Percentiles rank a stretch among this genome's conserved stretches.
phyloP scores from a whole-genome alignment of 2,797 vertebrate species.

The Cercopithecus diana region DNA sequence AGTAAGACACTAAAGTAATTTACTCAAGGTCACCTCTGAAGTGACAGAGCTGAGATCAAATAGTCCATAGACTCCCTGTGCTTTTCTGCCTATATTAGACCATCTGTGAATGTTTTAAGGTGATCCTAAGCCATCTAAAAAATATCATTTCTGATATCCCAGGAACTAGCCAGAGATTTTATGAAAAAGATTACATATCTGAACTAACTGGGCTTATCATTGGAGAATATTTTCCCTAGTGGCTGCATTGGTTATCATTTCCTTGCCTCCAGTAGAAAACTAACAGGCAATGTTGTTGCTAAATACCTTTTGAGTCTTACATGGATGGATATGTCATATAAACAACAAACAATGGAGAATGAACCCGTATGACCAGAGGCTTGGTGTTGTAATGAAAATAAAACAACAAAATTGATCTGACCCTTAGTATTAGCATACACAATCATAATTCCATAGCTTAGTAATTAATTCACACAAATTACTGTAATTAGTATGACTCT shows the following conservation, averaged over 20 bases:
- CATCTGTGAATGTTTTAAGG: not conserved
- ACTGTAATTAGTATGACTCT: constrained; percentile 49
- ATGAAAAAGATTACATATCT: not conserved
- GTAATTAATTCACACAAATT: constrained; percentile 53
- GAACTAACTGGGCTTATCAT: not conserved
- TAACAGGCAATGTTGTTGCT: not conserved
- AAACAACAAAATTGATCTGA: not conserved
- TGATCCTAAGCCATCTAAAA: not conserved
- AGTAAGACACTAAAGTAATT: not conserved
- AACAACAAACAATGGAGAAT: not conserved
- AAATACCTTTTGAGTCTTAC: not conserved
- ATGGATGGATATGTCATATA: not conserved
- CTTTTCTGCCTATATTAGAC: not conserved
- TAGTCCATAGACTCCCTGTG: not conserved
- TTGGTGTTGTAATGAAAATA: not conserved
- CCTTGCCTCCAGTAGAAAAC: not conserved
- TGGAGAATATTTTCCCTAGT: not conserved
- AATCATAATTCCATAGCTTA: constrained; percentile 39
- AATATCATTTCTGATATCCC: not conserved
- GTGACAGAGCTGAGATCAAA: not conserved
- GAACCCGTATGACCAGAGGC: not conserved
- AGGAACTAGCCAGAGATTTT: not conserved
- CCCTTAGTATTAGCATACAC: not conserved
- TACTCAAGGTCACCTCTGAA: constrained; percentile 43
- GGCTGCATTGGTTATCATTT: not conserved